phyloP scores from a whole-genome alignment of 2,797 vertebrate species.

The Nyctalus aviator region DNA sequence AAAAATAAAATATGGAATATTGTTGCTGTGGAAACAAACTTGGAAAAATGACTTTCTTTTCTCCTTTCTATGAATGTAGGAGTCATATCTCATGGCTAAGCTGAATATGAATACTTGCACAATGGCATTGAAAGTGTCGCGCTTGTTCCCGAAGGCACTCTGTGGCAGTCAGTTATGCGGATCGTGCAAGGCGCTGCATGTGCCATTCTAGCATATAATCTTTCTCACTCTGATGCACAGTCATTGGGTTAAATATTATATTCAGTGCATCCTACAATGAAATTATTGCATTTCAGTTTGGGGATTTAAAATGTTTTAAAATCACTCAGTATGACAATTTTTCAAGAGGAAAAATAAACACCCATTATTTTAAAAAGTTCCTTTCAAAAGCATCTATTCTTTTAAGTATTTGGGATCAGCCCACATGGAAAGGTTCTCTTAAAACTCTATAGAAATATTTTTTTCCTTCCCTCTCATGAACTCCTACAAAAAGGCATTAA shows the following conservation, averaged over 20 bases:
- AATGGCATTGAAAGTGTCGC: background rate
- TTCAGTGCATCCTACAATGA: slow-evolving; percentile 55
- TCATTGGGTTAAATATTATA: slow-evolving; percentile 66
- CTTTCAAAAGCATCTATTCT: slow-evolving; percentile 59
- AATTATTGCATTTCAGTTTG: slow-evolving; percentile 63
- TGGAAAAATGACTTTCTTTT: slow-evolving; percentile 59
- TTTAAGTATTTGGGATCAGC: slow-evolving; percentile 25
- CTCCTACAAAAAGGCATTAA: background rate
- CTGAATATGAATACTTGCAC: background rate
- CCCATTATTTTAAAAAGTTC: slow-evolving; percentile 61
- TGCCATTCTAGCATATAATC: background rate
- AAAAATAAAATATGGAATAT: slow-evolving; percentile 57
- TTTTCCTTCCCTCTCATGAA: slow-evolving; percentile 49
- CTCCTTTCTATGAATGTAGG: slow-evolving; percentile 44
- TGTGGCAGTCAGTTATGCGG: background rate
- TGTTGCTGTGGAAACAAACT: slow-evolving; percentile 80
- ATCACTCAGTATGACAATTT: slow-evolving; percentile 52
- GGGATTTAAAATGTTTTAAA: slow-evolving; percentile 65
- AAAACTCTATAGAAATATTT: slow-evolving; percentile 53
- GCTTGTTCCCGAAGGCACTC: background rate
- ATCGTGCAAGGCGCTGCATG: accelerated
- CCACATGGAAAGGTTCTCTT: slow-evolving; percentile 52
- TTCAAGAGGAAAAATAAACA: slow-evolving; percentile 44
- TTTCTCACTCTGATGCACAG: slow-evolving; percentile 29
- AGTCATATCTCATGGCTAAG: background rate